Base-by-base conservation (phyloP, 2,113 vertebrate genomes). In the Zapornia atra region DNA sequence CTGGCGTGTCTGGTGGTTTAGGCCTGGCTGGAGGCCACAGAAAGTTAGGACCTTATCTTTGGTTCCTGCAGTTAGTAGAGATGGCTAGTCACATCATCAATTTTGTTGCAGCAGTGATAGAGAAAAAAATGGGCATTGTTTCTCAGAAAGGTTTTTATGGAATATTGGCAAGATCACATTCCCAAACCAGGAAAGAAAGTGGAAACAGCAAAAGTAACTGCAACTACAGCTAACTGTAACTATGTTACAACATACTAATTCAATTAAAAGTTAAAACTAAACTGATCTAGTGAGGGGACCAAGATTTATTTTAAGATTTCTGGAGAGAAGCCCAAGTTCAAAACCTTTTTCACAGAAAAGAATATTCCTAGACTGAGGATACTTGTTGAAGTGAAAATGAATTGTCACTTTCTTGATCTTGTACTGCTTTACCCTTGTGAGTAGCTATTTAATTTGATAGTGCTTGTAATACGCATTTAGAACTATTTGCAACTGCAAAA, bases 31-130 rank as follows among this genome's bases (percentile, higher is more conserved):
- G 44, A 46, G 44, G 44, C 44, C 44, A n/a, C n/a, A n/a, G n/a
- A n/a, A n/a, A n/a, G n/a, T n/a, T n/a, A n/a, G n/a, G n/a, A n/a
- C n/a, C n/a, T n/a, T n/a, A n/a, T n/a, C n/a, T n/a, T n/a, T n/a
- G n/a, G n/a, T n/a, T n/a, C n/a, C n/a, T n/a, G n/a, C n/a, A n/a
- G n/a, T n/a, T n/a, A n/a, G n/a, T n/a, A n/a, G n/a, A n/a, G n/a
- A n/a, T n/a, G n/a, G n/a, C n/a, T n/a, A n/a, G n/a, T n/a, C n/a
- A n/a, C n/a, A n/a, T n/a, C n/a, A n/a, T n/a, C n/a, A n/a, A n/a
- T n/a, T n/a, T n/a, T n/a, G n/a, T n/a, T n/a, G n/a, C n/a, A 70
- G 48, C 2, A 3, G 10, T 25, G 11, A 72, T 40, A 36, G 0
- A 53, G 12, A 40, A 72, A 91, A 80, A 40, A n/a, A 1, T 7